These are phyloP conservation scores for Ammodytes dubius DNA, from an alignment of 2,113 vertebrate genomes.

Conservation along the genomic window DNA sequence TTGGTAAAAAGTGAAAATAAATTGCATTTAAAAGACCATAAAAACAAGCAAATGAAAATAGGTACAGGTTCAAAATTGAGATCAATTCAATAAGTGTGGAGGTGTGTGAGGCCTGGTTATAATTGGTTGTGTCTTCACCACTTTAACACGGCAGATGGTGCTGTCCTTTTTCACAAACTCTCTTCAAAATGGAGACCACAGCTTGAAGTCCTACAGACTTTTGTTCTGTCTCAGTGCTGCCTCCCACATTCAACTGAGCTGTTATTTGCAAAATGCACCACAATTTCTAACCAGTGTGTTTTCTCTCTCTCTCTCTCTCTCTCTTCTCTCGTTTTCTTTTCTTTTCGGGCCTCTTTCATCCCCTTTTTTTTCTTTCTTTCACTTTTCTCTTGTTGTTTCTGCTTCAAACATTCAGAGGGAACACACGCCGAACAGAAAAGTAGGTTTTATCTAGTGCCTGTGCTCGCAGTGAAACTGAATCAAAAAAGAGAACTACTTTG, in stretches of 20 bases:
- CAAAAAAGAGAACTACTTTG: constrained; percentile 68
- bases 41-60: too few relatives aligned
- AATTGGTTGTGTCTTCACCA: constrained; percentile 5
- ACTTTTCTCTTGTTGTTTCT: constrained; percentile 23
- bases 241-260: constrained; percentile 58
- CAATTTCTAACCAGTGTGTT: constrained; percentile 25
- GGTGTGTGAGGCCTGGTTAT: constrained; percentile 44
- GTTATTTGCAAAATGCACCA: constrained; percentile 25
- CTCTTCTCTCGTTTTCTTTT: background rate
- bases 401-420: constrained; percentile 15
- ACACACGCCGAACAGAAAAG: constrained; percentile 1
- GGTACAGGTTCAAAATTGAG: background rate
- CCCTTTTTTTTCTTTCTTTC: background rate
- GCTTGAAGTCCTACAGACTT: constrained; percentile 44
- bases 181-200: constrained; percentile 69
- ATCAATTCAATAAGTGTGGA: constrained; percentile 23
- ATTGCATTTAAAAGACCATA: too few relatives aligned
- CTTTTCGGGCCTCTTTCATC: background rate
- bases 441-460: constrained; percentile 11
- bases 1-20: too few relatives aligned
- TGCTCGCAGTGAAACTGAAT: constrained; percentile 51
- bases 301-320: background rate
- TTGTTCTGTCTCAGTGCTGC: constrained; percentile 40
- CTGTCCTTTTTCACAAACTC: constrained; percentile 60
- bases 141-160: constrained; percentile 63